These are phyloP conservation scores for Euborellia annulipes DNA, from an alignment of 1,140 invertebrate species.

Conservation along the genomic window DNA sequence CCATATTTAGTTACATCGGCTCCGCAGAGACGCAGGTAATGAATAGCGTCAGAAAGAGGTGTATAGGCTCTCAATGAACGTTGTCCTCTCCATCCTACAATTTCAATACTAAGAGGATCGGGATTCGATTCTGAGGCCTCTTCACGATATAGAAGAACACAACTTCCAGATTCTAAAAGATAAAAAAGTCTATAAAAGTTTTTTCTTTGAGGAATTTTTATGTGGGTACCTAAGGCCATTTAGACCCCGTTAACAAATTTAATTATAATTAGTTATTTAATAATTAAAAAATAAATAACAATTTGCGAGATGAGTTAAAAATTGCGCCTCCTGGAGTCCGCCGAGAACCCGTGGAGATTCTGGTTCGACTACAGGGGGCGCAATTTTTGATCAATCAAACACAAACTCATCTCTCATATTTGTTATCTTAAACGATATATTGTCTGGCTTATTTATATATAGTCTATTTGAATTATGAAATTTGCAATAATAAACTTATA, in stretches of 20 bases:
- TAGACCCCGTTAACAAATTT: background rate
- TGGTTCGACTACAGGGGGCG: too few relatives aligned
- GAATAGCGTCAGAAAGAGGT: slow-evolving; percentile 61
- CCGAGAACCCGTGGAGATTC: too few relatives aligned
- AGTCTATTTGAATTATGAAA: too few relatives aligned
- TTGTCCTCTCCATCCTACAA: slow-evolving; percentile 85
- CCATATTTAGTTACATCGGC: slow-evolving; percentile 66
- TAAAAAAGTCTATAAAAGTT: background rate
- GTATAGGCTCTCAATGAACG: slow-evolving; percentile 75
- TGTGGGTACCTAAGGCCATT: background rate
- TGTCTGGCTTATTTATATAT: too few relatives aligned
- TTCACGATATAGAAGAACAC: slow-evolving; percentile 52
- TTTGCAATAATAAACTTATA: too few relatives aligned
- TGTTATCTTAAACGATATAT: too few relatives aligned
- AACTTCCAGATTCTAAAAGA: slow-evolving; percentile 50
- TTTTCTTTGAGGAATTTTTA: background rate
- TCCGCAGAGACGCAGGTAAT: slow-evolving; percentile 69
- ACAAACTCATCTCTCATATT: too few relatives aligned
- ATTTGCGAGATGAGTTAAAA: background rate
- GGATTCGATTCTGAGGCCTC: slow-evolving; percentile 18
- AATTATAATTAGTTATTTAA: background rate
- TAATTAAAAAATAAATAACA: background rate
- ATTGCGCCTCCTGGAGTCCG: background rate
- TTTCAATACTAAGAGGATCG: slow-evolving; percentile 38
- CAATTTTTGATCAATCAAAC: too few relatives aligned